phyloP scores from a whole-genome alignment of 2,888 invertebrate species.

The Drosophila dives region DNA sequence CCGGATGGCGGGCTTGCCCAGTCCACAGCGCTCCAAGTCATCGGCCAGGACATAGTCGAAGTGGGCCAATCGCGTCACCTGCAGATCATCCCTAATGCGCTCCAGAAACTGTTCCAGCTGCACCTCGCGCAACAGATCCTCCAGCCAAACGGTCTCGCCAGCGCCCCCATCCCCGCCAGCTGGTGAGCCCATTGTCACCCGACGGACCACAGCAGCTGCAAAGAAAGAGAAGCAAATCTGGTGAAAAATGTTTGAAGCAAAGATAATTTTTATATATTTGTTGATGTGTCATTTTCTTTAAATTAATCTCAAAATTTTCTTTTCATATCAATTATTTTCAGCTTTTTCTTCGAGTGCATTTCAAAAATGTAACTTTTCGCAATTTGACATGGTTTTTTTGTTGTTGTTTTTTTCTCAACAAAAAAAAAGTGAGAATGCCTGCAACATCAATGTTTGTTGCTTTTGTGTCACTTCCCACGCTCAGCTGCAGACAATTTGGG shows the following conservation, averaged over 20 bases:
- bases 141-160: constrained; percentile 85
- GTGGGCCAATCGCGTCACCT: constrained; percentile 96
- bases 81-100: constrained; percentile 95
- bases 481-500: constrained; percentile 30
- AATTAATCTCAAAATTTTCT: not conserved
- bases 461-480: constrained; percentile 52
- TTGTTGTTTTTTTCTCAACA: not conserved
- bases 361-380: constrained; percentile 10
- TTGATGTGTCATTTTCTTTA: not conserved
- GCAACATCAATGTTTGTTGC: constrained; percentile 11
- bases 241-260: not conserved
- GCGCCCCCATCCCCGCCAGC: constrained; percentile 52
- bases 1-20: constrained; percentile 96
- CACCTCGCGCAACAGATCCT: constrained; percentile 94
- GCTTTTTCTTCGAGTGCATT: not conserved
- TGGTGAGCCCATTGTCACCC: constrained; percentile 57
- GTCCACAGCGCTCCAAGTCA: constrained; percentile 96
- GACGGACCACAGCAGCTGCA: constrained; percentile 11
- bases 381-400: constrained; percentile 15
- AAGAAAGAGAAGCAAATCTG: not conserved
- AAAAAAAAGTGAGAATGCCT: constrained; percentile 21
- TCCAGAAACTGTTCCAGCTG: constrained; percentile 96
- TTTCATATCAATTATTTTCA: not conserved
- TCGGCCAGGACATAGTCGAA: constrained; percentile 98
- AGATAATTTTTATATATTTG: not conserved